These are phyloP conservation scores for Microplitis demolitor DNA, from an alignment of 1,140 invertebrate genomes.

Conservation along the genomic window DNA sequence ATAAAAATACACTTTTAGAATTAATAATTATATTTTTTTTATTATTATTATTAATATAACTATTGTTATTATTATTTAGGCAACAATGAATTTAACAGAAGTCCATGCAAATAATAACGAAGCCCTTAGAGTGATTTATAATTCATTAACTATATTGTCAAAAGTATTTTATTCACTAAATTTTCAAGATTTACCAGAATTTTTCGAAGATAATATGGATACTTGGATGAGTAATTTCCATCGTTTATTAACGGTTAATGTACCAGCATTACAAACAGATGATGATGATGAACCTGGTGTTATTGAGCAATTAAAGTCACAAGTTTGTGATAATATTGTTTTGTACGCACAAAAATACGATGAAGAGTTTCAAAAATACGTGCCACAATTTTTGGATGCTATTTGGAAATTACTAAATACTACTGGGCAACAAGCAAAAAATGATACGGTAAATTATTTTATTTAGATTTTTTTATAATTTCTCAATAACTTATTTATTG, in stretches of 20 bases:
- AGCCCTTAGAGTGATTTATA: conserved; percentile 87
- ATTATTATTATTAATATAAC: conserved; percentile 2
- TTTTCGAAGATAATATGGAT: conserved; percentile 97
- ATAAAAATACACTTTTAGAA: background rate
- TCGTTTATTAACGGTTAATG: conserved; percentile 77
- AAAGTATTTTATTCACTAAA: conserved; percentile 98
- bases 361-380: conserved; percentile 91
- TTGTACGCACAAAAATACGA: conserved; percentile 97
- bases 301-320: conserved; percentile 89
- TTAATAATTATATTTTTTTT: conserved; percentile 13
- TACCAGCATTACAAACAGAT: conserved; percentile 74
- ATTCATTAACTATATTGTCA: conserved; percentile 85
- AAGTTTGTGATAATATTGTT: conserved; percentile 94
- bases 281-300: conserved; percentile 89
- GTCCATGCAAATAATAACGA: conserved; percentile 79
- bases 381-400: conserved; percentile 88
- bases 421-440: conserved; percentile 86
- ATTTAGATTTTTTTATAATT: conserved; percentile 26
- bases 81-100: conserved; percentile 82
- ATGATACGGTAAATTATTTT: conserved; percentile 68
- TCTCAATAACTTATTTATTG: too few species aligned
- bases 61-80: conserved; percentile 63
- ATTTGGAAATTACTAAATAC: conserved; percentile 90
- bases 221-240: conserved; percentile 94
- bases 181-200: conserved; percentile 96